phyloP scores from a whole-genome alignment of 2,797 vertebrate species.

The Acanthiza pusilla region DNA sequence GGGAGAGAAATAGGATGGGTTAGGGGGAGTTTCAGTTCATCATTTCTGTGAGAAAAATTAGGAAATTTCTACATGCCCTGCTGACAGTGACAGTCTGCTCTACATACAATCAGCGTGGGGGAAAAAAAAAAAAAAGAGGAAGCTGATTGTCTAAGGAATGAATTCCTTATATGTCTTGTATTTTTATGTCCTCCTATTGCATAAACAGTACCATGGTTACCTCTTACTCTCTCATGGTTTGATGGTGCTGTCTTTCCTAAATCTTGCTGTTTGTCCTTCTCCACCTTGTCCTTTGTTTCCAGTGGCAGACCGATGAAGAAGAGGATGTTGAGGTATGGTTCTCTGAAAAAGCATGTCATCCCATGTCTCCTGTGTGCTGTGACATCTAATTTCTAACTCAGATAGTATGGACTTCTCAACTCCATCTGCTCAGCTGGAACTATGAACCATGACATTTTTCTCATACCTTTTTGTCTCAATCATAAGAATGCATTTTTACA shows the following conservation, averaged over 20 bases:
- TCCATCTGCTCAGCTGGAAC: neutral
- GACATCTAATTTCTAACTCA: constrained; percentile 41
- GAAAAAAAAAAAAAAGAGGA: neutral
- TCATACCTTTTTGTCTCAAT: neutral
- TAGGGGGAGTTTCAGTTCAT: neutral
- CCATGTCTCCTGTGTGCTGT: constrained; percentile 32
- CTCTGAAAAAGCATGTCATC: constrained; percentile 33
- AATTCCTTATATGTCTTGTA: neutral
- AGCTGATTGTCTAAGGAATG: neutral
- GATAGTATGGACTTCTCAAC: neutral
- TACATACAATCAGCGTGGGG: neutral
- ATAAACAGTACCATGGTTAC: constrained; percentile 16
- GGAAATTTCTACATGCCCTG: neutral
- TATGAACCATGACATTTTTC: neutral
- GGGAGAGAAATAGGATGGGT: neutral
- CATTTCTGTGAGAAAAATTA: neutral
- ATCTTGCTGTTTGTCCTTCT: constrained; percentile 70
- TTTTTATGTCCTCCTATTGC: neutral
- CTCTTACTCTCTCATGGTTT: constrained; percentile 3
- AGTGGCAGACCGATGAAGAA: constrained; percentile 90
- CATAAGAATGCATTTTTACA: neutral
- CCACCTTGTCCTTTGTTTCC: constrained; percentile 56
- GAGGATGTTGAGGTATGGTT: constrained; percentile 87
- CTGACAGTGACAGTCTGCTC: neutral
- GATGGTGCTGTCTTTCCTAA: constrained; percentile 50